Evolutionary conservation across 2,113 vertebrate species (phyloP).

Genomic region (Lepus americanus): DNA sequence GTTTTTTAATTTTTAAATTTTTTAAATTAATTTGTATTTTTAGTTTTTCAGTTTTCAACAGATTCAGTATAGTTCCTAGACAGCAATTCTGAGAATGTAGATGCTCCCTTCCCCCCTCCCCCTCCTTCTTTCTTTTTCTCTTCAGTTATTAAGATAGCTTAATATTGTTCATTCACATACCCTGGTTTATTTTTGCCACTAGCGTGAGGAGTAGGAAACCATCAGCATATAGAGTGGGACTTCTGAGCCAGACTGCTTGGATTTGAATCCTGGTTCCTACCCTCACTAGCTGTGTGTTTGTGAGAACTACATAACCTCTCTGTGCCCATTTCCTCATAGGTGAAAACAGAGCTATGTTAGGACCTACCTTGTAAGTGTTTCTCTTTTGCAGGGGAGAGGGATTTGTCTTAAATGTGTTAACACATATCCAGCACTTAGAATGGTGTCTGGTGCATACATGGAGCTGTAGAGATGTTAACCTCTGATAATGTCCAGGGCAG

Average conservation of each 20-base stretch:
- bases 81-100: too few species aligned
- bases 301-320: background rate
- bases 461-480: constrained; percentile 15
- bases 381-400: background rate
- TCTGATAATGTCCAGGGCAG: constrained; percentile 43
- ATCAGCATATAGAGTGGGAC: background rate
- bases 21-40: too few species aligned
- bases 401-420: background rate
- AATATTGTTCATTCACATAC: background rate
- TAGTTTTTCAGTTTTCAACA: too few species aligned
- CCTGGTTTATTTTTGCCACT: background rate
- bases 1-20: too few species aligned
- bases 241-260: background rate
- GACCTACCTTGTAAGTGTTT: background rate
- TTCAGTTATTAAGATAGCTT: too few species aligned
- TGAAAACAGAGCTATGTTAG: background rate
- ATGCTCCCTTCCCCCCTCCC: too few species aligned
- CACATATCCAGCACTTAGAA: background rate
- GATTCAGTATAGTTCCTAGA: too few species aligned
- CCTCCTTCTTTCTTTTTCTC: too few species aligned
- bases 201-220: background rate
- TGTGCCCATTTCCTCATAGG: background rate
- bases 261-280: background rate
- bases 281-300: constrained; percentile 3
- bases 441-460: background rate